Conservation (phyloP, 2,888 invertebrate species). For the Toxonevra muliebris region DNA sequence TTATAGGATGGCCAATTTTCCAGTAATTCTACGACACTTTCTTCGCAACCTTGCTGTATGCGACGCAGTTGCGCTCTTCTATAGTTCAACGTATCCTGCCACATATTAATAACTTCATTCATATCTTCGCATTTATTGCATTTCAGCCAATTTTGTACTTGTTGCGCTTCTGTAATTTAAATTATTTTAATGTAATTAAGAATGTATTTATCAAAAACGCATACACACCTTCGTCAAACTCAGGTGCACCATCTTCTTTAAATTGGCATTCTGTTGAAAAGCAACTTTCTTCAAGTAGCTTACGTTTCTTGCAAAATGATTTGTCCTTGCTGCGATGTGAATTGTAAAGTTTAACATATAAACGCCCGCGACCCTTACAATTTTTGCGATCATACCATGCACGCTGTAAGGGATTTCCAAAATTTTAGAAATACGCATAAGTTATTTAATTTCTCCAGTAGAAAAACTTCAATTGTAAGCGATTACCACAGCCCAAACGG, state of each 20-base stretch:
- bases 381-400: conserved; percentile 30
- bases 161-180: conserved; percentile 23
- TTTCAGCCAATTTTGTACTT: conserved; percentile 31
- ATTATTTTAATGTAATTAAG: conserved; percentile 13
- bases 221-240: background rate
- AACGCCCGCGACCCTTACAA: conserved; percentile 26
- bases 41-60: background rate
- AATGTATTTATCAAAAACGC: background rate
- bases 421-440: background rate
- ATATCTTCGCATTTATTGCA: conserved; percentile 32
- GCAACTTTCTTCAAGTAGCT: conserved; percentile 3
- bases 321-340: conserved; percentile 21
- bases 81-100: conserved; percentile 20
- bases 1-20: conserved; percentile 33
- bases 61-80: conserved; percentile 19
- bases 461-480: no score
- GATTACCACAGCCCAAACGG: no score
- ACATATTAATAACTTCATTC: conserved; percentile 30
- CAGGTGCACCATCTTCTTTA: background rate
- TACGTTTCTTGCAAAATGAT: conserved; percentile 10
- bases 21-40: conserved; percentile 19
- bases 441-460: no score
- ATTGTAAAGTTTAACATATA: conserved; percentile 27
- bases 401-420: conserved; percentile 9
- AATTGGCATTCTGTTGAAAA: no score